Evolutionary conservation across 2,797 vertebrate species (phyloP), one percentile per base, ranked within the genome.

Genomic region (Amphiprion clarkii): DNA sequence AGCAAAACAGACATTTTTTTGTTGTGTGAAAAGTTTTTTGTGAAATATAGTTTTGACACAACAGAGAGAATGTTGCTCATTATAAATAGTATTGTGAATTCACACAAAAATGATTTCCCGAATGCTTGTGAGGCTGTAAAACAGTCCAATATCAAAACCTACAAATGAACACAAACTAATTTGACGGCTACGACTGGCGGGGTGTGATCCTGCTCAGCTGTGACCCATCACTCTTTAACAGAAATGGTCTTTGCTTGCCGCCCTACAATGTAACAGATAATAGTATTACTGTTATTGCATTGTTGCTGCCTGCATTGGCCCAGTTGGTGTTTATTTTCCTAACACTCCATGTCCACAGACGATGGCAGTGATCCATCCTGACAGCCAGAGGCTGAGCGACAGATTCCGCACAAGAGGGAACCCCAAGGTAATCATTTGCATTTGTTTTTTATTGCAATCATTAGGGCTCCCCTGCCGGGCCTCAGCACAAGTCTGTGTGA

Each of bases 371-470:
- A 94, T 94, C 93, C 92, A 93, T 93, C 89, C 87, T 86, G 88
- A 87, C 84, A 89, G 90, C 91, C 90, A 84, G 80, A 71, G 88
- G 92, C 91, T 92, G 91, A 91, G 89, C 87, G 90, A 92, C 92
- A 92, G 88, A 91, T 89, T 90, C 90, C 71, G 85, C 85, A 85
- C 83, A 77, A 87, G 91, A 86, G 91, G 93, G 88, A 93, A 93
- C 88, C 93, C 93, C 93, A 86, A 92, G 92, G 92, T 93, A 92
- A 93, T 93, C 89, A 93, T 94, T 94, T 94, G 92, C 91, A 93
- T 93, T 92, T 92, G 89, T 92, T 94, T 94, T 94, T 93, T 92
- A 93, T 94, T 92, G 92, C 91, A 71, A 88, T 93, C 93, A 93
- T 92, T 93, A 93, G 87, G 88, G 81, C 89, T 90, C 87, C 89